Evolutionary conservation across 2,888 invertebrate species (phyloP), one percentile per base, ranked within the genome.

Genomic region (Odontocerum albicorne): DNA sequence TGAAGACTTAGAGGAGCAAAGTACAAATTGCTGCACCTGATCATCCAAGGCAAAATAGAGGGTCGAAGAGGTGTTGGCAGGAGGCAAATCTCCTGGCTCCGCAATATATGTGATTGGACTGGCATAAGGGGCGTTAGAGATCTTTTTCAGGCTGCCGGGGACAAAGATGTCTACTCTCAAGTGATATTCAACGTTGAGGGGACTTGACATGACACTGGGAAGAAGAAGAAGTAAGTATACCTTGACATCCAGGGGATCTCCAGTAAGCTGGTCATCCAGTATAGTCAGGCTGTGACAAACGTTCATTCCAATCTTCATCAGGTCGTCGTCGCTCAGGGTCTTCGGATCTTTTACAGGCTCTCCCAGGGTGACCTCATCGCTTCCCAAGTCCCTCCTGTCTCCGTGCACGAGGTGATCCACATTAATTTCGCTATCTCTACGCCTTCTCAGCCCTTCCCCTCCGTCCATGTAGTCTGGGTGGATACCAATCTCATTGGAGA

Each of bases 191-290:
- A n/a, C n/a, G n/a, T n/a, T n/a, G n/a, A n/a, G n/a, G n/a, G n/a
- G n/a, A n/a, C n/a, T n/a, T n/a, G n/a, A n/a, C n/a, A n/a, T n/a
- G n/a, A n/a, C n/a, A n/a, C n/a, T n/a, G n/a, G n/a, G n/a, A n/a
- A n/a, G n/a, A n/a, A n/a, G n/a, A n/a, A n/a, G n/a, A n/a, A n/a
- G n/a, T n/a, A n/a, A n/a, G n/a, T n/a, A n/a, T 19, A 85, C 85
- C 78, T 92, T 95, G 20, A 98, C 76, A 69, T 99, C 98, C 17
- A 99, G 74, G 0, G 98, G 98, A 74, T 99, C 98, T 0, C 98
- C 98, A 35, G 88, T 87, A 49, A 94, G 76, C 65, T 87, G 84
- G 0, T 88, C 90, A 61, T 95, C 90, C 62, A 99, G 89, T 55
- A 94, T 80, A 0, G 96, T 96, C 43, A 98, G 81, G 2, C 94